A percentile compares a stretch with the other conserved stretches of the same genome.
Evolutionary conservation across 2,888 invertebrate genomes (phyloP).

Genomic region (Xylota segnis): DNA sequence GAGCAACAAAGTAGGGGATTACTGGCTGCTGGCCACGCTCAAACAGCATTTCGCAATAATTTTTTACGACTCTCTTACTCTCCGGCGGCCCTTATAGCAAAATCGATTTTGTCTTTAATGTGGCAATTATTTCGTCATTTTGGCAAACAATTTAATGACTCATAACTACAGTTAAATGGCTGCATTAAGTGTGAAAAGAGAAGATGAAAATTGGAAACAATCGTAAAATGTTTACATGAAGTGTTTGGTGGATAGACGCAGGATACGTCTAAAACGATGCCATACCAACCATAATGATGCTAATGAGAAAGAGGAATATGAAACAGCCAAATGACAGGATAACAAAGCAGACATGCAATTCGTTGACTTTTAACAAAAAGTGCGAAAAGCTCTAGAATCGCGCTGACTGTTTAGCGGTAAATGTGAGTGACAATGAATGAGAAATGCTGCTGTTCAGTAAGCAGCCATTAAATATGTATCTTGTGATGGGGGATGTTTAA

Average conservation of each 20-base stretch:
- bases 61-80: slow-evolving; percentile 45
- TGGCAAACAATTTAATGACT: slow-evolving; percentile 73
- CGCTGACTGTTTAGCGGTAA: slow-evolving; percentile 42
- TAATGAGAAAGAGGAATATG: slow-evolving; percentile 44
- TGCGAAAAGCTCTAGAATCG: slow-evolving; percentile 37
- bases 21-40: slow-evolving; percentile 29
- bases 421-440: slow-evolving; percentile 62
- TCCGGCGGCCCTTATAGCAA: slow-evolving; percentile 32
- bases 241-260: slow-evolving; percentile 23
- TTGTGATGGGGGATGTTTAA: slow-evolving; percentile 31
- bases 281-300: slow-evolving; percentile 58
- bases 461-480: slow-evolving; percentile 24
- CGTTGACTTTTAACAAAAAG: slow-evolving; percentile 52
- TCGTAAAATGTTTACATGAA: slow-evolving; percentile 66
- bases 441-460: slow-evolving; percentile 5
- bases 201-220: slow-evolving; percentile 68
- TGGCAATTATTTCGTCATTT: slow-evolving; percentile 71
- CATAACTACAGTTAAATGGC: slow-evolving; percentile 69
- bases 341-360: slow-evolving; percentile 63
- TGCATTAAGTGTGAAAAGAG: slow-evolving; percentile 59
- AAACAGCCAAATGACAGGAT: slow-evolving; percentile 49
- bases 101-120: slow-evolving; percentile 70
- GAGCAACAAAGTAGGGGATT: slow-evolving; percentile 16
- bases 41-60: slow-evolving; percentile 46
- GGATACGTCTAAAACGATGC: slow-evolving; percentile 32